Conservation (phyloP, 2,888 invertebrate species). For the Clitarchus hookeri region DNA sequence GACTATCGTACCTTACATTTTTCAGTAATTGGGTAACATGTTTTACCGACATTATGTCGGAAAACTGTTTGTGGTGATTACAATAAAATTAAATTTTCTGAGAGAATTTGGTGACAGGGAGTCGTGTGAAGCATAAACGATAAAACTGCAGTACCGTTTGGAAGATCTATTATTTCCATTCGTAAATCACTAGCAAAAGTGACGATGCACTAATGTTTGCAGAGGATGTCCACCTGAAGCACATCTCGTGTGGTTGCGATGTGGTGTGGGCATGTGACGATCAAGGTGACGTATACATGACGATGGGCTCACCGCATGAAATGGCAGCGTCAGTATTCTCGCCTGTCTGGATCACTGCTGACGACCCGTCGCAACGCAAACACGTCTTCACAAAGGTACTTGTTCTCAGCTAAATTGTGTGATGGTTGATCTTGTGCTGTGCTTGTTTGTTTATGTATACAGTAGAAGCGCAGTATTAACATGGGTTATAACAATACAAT, state of each 20-base stretch:
- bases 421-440: too few relatives aligned
- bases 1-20: too few relatives aligned
- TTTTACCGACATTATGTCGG: too few relatives aligned
- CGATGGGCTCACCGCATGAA: slow-evolving; percentile 55
- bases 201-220: background rate
- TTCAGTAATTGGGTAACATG: too few relatives aligned
- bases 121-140: too few relatives aligned
- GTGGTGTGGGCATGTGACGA: slow-evolving; percentile 58
- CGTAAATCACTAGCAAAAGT: too few relatives aligned
- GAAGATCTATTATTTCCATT: too few relatives aligned
- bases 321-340: slow-evolving; percentile 52
- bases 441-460: background rate
- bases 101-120: too few relatives aligned
- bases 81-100: too few relatives aligned
- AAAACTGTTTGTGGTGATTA: too few relatives aligned
- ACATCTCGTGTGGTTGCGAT: slow-evolving; percentile 55
- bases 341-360: slow-evolving; percentile 58
- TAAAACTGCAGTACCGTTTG: too few relatives aligned
- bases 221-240: slow-evolving; percentile 49
- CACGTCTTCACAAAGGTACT: slow-evolving; percentile 50
- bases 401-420: background rate
- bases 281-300: slow-evolving; percentile 55
- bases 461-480: background rate
- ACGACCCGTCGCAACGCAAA: slow-evolving; percentile 47
- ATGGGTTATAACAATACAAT: too few relatives aligned